Percentiles rank a stretch among this genome's conserved stretches.
Conservation (phyloP, 2,113 vertebrate species). For the Sialia sialis region DNA sequence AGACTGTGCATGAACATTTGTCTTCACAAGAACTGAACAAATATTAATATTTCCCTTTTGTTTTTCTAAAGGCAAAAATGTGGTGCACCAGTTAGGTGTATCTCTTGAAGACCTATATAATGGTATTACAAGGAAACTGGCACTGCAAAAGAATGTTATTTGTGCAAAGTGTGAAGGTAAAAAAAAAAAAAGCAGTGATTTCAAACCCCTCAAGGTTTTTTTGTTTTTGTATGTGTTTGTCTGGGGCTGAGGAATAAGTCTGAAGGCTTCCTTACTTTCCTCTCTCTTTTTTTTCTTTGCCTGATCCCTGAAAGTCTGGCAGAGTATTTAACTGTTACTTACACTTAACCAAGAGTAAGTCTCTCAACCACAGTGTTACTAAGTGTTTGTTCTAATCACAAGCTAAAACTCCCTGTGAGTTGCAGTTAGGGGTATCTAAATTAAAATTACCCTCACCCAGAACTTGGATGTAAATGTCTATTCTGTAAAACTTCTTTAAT, state of each 20-base stretch:
- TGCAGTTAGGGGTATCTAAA: not conserved
- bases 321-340: not conserved
- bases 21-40: not conserved
- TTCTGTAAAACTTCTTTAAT: not conserved
- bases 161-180: slow-evolving; percentile 96
- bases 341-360: not conserved
- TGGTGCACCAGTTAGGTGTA: slow-evolving; percentile 91
- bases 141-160: slow-evolving; percentile 94
- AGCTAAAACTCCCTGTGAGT: not conserved
- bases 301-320: not conserved
- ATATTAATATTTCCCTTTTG: not conserved
- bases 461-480: not conserved
- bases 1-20: slow-evolving; percentile 21
- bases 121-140: slow-evolving; percentile 89
- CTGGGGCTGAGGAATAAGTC: not conserved
- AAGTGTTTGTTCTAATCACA: not conserved
- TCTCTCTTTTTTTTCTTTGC: not conserved
- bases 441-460: not conserved
- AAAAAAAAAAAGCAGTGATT: not conserved
- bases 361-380: not conserved
- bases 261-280: not conserved
- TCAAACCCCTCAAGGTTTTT: not conserved
- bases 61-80: slow-evolving; percentile 84
- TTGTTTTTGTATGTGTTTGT: not conserved
- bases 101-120: slow-evolving; percentile 93